Base-by-base conservation (phyloP, 2,888 invertebrate species). In the Hydropsyche betteni region DNA sequence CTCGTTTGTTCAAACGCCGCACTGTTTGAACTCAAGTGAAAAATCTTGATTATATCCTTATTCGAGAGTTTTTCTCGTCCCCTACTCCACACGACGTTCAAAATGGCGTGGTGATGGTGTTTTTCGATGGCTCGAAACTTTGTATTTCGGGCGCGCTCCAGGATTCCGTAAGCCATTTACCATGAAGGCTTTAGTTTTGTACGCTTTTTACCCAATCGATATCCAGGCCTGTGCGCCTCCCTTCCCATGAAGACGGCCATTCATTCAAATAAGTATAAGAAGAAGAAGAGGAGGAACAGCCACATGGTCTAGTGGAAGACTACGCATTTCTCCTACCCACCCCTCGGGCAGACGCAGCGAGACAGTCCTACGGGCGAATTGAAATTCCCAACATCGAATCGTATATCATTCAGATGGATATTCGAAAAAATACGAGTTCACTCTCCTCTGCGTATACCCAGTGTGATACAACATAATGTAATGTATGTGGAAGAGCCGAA, bases 211-310 rank as follows among this genome's bases (percentile, higher is more conserved):
- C 44, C 44, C 44, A 44, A 44, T 44, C 44, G 44, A 44, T 44
- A 44, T 44, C 44, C 44, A 44, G 44, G 44, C 44, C 70, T 74
- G 70, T 70, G 74, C 64, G 68, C 70, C 74, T 74, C 74, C 71
- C 76, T 74, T 70, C 71, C 76, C 74, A 64, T 61, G 68, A 72
- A 74, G 74, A 74, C 69, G 61, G 61, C 70, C 74, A 76, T 76
- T 76, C 76, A 74, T 76, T 76, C 76, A 76, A 76, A 76, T 76
- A 76, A 74, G 70, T 72, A 53, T 53, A 70, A 70, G 70, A 70
- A 70, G 52, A 70, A 12, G 24, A 16, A 6, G 55, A 55, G 64
- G 36, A 64, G 64, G 12, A 64, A 36, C 64, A 64, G 64, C 64
- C 64, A 64, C 64, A 64, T 64, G 64, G 64, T 64, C 64, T 64